A percentile compares a stretch with the other conserved stretches of the same genome.
Conservation (phyloP, 2,797 vertebrate genomes). For the Pseudomugil tenellus region DNA sequence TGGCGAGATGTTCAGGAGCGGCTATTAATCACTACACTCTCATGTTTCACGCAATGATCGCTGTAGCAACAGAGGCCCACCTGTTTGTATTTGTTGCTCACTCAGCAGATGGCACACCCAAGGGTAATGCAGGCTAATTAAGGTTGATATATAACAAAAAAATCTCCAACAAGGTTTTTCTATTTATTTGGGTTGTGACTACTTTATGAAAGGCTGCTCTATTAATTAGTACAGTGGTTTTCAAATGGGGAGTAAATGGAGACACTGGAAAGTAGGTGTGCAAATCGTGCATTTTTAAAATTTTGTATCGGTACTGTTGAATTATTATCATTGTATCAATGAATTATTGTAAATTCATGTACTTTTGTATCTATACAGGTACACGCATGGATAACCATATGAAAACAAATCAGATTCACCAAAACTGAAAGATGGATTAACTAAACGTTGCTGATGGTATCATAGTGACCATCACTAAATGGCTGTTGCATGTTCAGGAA, state of each 20-base stretch:
- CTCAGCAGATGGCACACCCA: conserved; percentile 70
- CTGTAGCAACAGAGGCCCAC: conserved; percentile 54
- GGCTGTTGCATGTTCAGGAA: not conserved
- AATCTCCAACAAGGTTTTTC: conserved; percentile 44
- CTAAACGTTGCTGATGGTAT: not conserved
- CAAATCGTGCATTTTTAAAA: no score
- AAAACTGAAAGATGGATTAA: not conserved
- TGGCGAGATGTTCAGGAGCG: conserved; percentile 35
- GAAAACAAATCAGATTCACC: not conserved
- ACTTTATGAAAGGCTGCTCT: conserved; percentile 10
- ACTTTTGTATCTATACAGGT: no score
- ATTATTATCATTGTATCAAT: no score
- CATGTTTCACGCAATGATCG: conserved; percentile 26
- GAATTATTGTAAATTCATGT: no score
- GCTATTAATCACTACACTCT: conserved; percentile 61
- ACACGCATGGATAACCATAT: no score
- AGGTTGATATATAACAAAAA: conserved; percentile 47
- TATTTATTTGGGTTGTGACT: not conserved
- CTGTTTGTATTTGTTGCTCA: conserved; percentile 61
- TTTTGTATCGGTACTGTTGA: no score
- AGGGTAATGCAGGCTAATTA: conserved; percentile 64
- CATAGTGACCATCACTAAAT: not conserved
- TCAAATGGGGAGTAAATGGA: not conserved
- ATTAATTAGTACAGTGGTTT: conserved; percentile 6
- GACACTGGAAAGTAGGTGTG: no score